A percentile compares a stretch with the other conserved stretches of the same genome.
These are phyloP conservation scores for Drosophila acutilabella DNA, from an alignment of 2,888 invertebrate species.

Conservation along the genomic window DNA sequence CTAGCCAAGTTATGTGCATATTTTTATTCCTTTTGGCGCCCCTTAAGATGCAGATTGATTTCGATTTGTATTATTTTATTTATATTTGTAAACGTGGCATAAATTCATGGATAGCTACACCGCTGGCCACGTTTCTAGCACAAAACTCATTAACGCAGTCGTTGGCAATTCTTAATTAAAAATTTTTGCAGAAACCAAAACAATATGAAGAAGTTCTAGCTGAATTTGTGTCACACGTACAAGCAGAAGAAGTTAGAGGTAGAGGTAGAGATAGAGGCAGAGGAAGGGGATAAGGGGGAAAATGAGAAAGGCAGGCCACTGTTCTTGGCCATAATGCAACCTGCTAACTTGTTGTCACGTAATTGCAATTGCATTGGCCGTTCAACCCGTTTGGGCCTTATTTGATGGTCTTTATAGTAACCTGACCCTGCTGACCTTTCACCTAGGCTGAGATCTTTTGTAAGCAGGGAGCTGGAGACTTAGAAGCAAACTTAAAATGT, in stretches of 20 bases:
- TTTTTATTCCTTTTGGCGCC: conserved; percentile 31
- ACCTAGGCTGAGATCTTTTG: too few relatives aligned
- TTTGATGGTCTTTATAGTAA: neutral
- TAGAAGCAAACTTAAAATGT: too few relatives aligned
- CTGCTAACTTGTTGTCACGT: conserved; percentile 60
- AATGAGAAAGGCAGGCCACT: conserved; percentile 38
- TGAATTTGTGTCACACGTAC: conserved; percentile 46
- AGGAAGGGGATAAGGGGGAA: neutral
- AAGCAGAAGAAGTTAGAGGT: too few relatives aligned
- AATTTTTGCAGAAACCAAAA: conserved; percentile 50
- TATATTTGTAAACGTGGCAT: conserved; percentile 7
- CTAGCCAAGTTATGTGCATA: conserved; percentile 67
- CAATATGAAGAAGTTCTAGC: conserved; percentile 7
- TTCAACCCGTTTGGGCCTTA: conserved; percentile 40
- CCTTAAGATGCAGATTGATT: conserved; percentile 72
- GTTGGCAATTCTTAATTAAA: conserved; percentile 67
- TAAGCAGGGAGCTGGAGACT: too few relatives aligned
- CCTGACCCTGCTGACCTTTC: too few relatives aligned
- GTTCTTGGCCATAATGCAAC: conserved; percentile 61
- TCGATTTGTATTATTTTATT: conserved; percentile 21
- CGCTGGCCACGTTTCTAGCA: conserved; percentile 20
- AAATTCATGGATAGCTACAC: conserved; percentile 4
- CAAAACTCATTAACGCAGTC: conserved; percentile 29
- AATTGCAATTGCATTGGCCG: conserved; percentile 53
- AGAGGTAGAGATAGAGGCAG: neutral